A percentile compares a stretch with the other conserved stretches of the same genome.
These are phyloP conservation scores for Dynastes grantii DNA, from an alignment of 2,888 invertebrate species.

Conservation along the genomic window DNA sequence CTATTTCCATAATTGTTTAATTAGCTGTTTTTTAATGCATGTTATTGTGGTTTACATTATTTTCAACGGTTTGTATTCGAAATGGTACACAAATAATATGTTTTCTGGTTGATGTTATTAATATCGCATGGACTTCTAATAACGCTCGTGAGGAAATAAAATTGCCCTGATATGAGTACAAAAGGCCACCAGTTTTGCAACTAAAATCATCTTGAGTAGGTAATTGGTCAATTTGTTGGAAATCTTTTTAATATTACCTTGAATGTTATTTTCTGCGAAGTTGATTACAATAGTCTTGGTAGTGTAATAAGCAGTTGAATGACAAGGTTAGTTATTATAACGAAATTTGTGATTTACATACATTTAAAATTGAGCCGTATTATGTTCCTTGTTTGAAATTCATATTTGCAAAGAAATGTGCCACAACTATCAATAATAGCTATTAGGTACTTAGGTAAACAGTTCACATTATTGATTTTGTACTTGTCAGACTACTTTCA, in stretches of 20 bases:
- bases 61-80: neutral
- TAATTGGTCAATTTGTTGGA: conserved; percentile 44
- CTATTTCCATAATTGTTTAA: conserved; percentile 42
- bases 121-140: too few species aligned
- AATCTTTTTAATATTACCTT: conserved; percentile 35
- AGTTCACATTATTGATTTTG: too few species aligned
- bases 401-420: too few species aligned
- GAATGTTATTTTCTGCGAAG: conserved; percentile 30
- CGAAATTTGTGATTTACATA: neutral
- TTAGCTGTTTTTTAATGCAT: conserved; percentile 19
- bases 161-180: conserved; percentile 6
- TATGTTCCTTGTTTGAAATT: neutral
- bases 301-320: conserved; percentile 7
- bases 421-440: too few species aligned
- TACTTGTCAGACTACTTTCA: too few species aligned
- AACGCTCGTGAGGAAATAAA: neutral
- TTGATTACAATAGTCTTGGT: conserved; percentile 22
- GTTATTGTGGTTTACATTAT: conserved; percentile 10
- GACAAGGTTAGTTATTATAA: conserved; percentile 32
- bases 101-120: too few species aligned
- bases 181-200: conserved; percentile 22
- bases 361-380: neutral
- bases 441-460: too few species aligned
- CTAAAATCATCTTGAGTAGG: conserved; percentile 29
- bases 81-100: too few species aligned